Evolutionary conservation across 2,888 invertebrate genomes (phyloP).

Genomic region (Subacronicta megacephala): DNA sequence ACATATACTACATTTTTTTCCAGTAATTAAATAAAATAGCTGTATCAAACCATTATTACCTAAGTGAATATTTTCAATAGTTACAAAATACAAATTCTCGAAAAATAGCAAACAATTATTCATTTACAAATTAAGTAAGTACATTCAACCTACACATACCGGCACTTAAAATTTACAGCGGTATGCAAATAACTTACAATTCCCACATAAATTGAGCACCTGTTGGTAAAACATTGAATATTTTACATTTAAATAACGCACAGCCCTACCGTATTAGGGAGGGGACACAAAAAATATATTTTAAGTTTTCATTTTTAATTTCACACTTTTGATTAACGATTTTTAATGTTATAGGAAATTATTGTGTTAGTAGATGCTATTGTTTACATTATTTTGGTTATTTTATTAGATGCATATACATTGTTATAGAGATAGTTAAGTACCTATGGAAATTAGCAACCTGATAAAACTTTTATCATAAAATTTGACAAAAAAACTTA

Average conservation of each 20-base stretch:
- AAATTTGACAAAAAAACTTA: no score
- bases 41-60: no score
- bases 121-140: not conserved
- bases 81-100: not conserved
- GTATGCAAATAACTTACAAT: conserved; percentile 72
- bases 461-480: no score
- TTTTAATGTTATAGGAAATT: conserved; percentile 4
- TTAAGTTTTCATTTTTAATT: conserved; percentile 33
- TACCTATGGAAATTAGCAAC: no score
- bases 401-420: no score
- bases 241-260: conserved; percentile 46
- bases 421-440: no score
- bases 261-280: conserved; percentile 56
- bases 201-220: conserved; percentile 83
- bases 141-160: conserved; percentile 14
- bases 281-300: conserved; percentile 6
- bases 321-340: conserved; percentile 24
- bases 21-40: no score
- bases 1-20: no score
- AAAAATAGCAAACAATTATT: conserved; percentile 1
- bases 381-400: no score
- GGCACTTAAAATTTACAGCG: conserved; percentile 21
- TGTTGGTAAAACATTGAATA: conserved; percentile 65
- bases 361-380: not conserved
- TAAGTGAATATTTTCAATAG: no score